These are phyloP conservation scores for Tachysurus fulvidraco DNA, from an alignment of 2,113 vertebrate genomes.

Conservation along the genomic window DNA sequence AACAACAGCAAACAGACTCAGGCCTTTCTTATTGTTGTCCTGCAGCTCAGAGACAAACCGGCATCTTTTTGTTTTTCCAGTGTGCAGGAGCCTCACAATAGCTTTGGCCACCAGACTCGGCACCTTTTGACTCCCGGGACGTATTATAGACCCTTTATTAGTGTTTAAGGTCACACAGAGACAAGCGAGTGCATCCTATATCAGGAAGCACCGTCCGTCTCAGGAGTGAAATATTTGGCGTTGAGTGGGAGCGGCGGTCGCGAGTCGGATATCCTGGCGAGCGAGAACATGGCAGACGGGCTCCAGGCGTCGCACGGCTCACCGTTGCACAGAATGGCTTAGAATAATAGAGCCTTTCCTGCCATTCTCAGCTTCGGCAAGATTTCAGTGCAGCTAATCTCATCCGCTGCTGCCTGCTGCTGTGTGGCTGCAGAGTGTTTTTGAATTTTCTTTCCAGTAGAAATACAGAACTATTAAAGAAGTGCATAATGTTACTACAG, in stretches of 20 bases:
- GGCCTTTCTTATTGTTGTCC: constrained; percentile 48
- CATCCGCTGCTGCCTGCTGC: constrained; percentile 3
- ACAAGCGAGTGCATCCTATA: constrained; percentile 89
- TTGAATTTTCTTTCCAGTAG: neutral
- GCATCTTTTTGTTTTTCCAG: constrained; percentile 52
- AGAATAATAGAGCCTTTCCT: constrained; percentile 84
- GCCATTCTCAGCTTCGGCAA: constrained; percentile 78
- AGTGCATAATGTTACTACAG: neutral
- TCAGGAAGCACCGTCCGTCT: constrained; percentile 83
- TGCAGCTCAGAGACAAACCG: constrained; percentile 48
- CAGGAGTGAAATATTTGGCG: constrained; percentile 82
- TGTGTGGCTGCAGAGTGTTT: neutral
- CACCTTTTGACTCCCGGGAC: constrained; percentile 67
- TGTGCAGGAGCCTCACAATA: constrained; percentile 49
- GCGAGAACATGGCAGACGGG: constrained; percentile 76
- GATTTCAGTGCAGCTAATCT: constrained; percentile 65
- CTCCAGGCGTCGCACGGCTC: constrained; percentile 77
- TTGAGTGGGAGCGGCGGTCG: constrained; percentile 68
- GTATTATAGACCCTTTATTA: constrained; percentile 86
- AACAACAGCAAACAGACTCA: constrained; percentile 55
- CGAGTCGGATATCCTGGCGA: constrained; percentile 85
- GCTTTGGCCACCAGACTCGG: constrained; percentile 36
- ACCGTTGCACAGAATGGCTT: constrained; percentile 71
- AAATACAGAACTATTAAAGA: neutral
- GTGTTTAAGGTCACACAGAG: constrained; percentile 84